A percentile compares a stretch with the other conserved stretches of the same genome.
These are phyloP conservation scores for Ictalurus furcatus DNA, from an alignment of 2,113 vertebrate species.

Conservation along the genomic window DNA sequence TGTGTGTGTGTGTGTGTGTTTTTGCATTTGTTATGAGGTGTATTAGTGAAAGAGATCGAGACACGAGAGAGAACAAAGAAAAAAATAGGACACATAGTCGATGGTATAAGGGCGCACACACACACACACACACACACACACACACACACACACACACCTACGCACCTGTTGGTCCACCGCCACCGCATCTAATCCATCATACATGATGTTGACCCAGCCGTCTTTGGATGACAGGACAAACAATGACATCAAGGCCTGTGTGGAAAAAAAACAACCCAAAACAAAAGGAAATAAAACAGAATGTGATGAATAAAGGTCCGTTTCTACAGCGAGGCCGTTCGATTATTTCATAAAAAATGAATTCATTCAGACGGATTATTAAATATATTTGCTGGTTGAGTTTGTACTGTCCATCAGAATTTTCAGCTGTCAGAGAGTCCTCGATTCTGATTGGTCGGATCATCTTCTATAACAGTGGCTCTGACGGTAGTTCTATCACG, in stretches of 20 bases:
- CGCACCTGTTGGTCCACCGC: constrained; percentile 82
- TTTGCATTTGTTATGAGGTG: constrained; percentile 9
- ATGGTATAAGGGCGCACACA: constrained; percentile 1
- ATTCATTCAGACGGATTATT: background rate
- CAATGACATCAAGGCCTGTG: constrained; percentile 83
- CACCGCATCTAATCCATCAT: constrained; percentile 80
- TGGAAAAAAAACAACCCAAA: constrained; percentile 43
- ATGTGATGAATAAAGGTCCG: background rate
- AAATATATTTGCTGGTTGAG: background rate
- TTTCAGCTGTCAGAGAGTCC: background rate
- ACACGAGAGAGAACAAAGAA: background rate
- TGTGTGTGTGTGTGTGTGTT: background rate
- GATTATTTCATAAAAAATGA: background rate
- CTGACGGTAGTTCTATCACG: background rate
- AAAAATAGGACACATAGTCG: constrained; percentile 5
- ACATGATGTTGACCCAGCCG: constrained; percentile 87
- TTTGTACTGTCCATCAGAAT: background rate
- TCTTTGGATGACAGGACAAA: constrained; percentile 86
- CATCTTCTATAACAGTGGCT: background rate
- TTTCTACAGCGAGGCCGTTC: background rate
- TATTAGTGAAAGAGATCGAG: constrained; percentile 9
- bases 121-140: constrained; percentile 17
- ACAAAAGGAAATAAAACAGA: background rate
- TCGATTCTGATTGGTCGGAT: background rate
- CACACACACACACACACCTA: constrained; percentile 44